Conservation (phyloP, 1,140 invertebrate genomes). For the Drosophila melanogaster region Release_6_plus_ISO1_MT NT_037436.4:662501-663000, state of each 20-base stretch:
- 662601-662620: constrained; percentile 49
- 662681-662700: constrained; percentile 68
- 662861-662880: constrained; percentile 66
- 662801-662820: constrained; percentile 51
- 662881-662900: neutral
- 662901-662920: constrained; percentile 1
- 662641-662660: constrained; percentile 74
- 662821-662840: constrained; percentile 69
- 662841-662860: constrained; percentile 66
- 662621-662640: constrained; percentile 73
- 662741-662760: neutral
- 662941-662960: constrained; percentile 47
- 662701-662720: constrained; percentile 69
- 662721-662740: neutral
- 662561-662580: constrained; percentile 67
- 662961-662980: constrained; percentile 17
- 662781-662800: constrained; percentile 39
- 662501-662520: constrained; percentile 71
- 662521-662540: constrained; percentile 81
- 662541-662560: constrained; percentile 78
- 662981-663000: constrained; percentile 24
- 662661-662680: constrained; percentile 42
- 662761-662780: constrained; percentile 11
- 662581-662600: constrained; percentile 32
- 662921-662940: constrained; percentile 50